Conservation (phyloP, 2,888 invertebrate genomes). For the Clanis bilineata region DNA sequence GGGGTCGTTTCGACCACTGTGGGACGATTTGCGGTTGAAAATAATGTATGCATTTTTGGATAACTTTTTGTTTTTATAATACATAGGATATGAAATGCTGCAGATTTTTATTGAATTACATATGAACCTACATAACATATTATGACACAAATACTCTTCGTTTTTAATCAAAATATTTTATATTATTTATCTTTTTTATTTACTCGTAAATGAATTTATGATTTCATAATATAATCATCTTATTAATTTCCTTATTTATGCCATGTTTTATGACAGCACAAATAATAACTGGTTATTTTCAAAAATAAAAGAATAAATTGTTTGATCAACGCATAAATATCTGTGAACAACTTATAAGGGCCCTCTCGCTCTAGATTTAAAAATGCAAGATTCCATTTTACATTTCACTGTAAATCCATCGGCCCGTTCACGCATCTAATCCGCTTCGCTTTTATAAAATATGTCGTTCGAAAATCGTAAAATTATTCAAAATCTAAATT, state of each 20-base stretch:
- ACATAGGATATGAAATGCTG: no score
- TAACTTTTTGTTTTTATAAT: constrained; percentile 2
- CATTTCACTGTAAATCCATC: constrained; percentile 40
- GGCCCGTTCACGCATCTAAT: constrained; percentile 66
- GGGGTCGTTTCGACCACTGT: constrained; percentile 34
- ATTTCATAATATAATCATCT: no score
- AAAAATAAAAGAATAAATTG: no score
- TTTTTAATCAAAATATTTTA: no score
- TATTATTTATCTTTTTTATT: no score
- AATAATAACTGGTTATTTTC: no score
- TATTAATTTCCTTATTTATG: no score
- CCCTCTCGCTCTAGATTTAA: neutral
- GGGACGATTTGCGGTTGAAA: constrained; percentile 26
- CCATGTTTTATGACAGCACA: no score
- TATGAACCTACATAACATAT: no score
- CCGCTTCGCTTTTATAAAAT: constrained; percentile 63
- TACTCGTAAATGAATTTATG: no score
- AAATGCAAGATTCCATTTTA: constrained; percentile 22
- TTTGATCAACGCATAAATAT: neutral
- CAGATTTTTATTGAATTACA: neutral
- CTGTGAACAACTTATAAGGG: neutral
- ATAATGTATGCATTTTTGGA: neutral
- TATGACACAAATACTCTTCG: no score
- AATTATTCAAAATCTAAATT: constrained; percentile 64
- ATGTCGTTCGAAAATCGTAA: constrained; percentile 62